These are phyloP conservation scores for Leptinotarsa rubiginosa DNA, from an alignment of 2,888 invertebrate genomes.

Conservation along the genomic window DNA sequence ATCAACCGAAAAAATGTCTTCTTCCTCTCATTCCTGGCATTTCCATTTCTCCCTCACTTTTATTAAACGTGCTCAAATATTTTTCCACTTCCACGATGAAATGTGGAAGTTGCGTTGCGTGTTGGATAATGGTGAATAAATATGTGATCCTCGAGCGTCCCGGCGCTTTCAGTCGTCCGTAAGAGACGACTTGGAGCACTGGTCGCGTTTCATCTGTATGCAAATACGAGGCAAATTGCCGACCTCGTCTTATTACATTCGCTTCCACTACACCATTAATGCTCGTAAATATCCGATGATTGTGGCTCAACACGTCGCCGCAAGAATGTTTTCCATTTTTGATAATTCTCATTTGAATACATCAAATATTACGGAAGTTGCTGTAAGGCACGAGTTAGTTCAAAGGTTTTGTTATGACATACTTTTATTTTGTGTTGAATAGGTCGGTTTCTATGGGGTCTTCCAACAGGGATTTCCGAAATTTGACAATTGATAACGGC, in stretches of 20 bases:
- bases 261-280: conserved; percentile 41
- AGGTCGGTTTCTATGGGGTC: too few relatives aligned
- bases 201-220: conserved; percentile 51
- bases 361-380: background rate
- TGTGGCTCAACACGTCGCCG: conserved; percentile 42
- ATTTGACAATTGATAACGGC: too few relatives aligned
- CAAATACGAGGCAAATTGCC: conserved; percentile 51
- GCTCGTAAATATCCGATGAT: conserved; percentile 45
- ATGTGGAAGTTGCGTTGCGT: conserved; percentile 32
- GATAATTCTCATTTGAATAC: conserved; percentile 15
- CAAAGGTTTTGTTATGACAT: background rate
- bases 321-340: conserved; percentile 34
- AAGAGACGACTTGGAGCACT: conserved; percentile 30
- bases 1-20: background rate
- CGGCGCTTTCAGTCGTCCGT: conserved; percentile 32
- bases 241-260: conserved; percentile 43
- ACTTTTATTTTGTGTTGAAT: background rate
- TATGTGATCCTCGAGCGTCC: conserved; percentile 35
- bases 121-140: conserved; percentile 39
- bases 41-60: background rate
- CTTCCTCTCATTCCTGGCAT: background rate
- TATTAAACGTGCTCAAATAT: conserved; percentile 5
- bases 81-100: conserved; percentile 13
- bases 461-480: too few relatives aligned
- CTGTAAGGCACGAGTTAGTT: background rate